phyloP scores from a whole-genome alignment of 2,113 vertebrate species.

The Bombycilla garrulus region DNA sequence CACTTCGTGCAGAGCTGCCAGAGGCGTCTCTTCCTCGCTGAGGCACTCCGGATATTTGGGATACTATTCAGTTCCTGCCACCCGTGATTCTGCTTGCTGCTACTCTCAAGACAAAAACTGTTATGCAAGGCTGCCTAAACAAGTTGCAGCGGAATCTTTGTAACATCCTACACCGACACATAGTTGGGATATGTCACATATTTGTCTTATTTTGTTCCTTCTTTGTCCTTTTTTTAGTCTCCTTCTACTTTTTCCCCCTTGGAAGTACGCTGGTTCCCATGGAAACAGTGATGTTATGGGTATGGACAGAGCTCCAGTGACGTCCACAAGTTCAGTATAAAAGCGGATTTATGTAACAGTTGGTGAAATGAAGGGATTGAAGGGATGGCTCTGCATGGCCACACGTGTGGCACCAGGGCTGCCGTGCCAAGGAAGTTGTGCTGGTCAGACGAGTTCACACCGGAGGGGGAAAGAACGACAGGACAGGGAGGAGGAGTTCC shows the following conservation, averaged over 20 bases:
- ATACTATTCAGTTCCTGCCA: not conserved
- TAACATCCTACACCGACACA: slow-evolving; percentile 47
- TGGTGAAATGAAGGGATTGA: not conserved
- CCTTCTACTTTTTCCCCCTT: slow-evolving; percentile 59
- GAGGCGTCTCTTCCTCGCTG: not conserved
- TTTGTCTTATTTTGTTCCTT: slow-evolving; percentile 58
- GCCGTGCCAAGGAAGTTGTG: not conserved
- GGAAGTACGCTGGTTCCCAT: slow-evolving; percentile 64
- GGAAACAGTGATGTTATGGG: slow-evolving; percentile 62
- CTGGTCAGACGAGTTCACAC: not conserved
- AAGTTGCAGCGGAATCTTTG: slow-evolving; percentile 47
- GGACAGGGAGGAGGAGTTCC: not conserved
- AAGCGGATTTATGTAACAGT: slow-evolving; percentile 56
- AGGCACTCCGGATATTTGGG: not conserved
- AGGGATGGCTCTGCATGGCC: not conserved
- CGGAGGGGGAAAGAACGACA: not conserved
- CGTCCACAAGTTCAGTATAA: slow-evolving; percentile 48
- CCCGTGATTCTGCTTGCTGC: not conserved
- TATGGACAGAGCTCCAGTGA: slow-evolving; percentile 59
- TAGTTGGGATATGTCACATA: slow-evolving; percentile 53
- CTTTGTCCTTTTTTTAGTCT: slow-evolving; percentile 68
- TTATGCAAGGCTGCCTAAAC: slow-evolving; percentile 56
- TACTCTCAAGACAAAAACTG: not conserved
- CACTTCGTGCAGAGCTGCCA: not conserved
- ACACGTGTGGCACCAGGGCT: not conserved